Evolutionary conservation across 2,113 vertebrate species (phyloP).

Genomic region (Austrofundulus limnaeus): DNA sequence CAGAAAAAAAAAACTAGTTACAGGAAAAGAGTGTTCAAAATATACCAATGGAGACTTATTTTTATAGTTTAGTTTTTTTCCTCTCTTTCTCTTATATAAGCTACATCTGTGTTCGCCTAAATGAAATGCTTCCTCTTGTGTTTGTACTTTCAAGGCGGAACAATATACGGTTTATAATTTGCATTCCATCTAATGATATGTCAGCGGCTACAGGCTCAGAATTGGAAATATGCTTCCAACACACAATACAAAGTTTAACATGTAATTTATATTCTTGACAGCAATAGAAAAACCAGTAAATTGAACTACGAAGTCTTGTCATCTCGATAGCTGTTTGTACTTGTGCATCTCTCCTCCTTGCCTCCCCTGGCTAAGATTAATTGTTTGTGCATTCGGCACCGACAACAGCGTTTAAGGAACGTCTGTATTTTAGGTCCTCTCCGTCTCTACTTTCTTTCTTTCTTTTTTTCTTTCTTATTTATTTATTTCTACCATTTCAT

Average conservation of each 20-base stretch:
- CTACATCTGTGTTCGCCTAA: background rate
- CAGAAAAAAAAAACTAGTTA: too few relatives aligned
- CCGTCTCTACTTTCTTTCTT: too few relatives aligned
- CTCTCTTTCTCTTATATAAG: background rate
- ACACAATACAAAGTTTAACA: slow-evolving; percentile 65
- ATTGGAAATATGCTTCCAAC: slow-evolving; percentile 49
- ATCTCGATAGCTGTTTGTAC: slow-evolving; percentile 75
- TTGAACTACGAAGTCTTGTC: slow-evolving; percentile 69
- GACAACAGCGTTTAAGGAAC: slow-evolving; percentile 73
- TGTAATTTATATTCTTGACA: slow-evolving; percentile 65
- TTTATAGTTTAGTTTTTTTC: background rate
- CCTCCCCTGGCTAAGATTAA: slow-evolving; percentile 72
- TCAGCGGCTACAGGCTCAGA: slow-evolving; percentile 53
- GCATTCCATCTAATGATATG: slow-evolving; percentile 56
- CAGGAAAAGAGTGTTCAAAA: too few relatives aligned
- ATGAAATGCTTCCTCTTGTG: background rate
- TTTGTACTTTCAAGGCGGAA: background rate
- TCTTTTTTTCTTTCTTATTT: too few relatives aligned
- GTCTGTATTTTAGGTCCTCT: slow-evolving; percentile 60
- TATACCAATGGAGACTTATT: too few relatives aligned
- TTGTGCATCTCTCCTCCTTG: slow-evolving; percentile 53
- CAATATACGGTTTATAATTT: slow-evolving; percentile 30
- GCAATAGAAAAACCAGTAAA: slow-evolving; percentile 61
- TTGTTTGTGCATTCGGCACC: slow-evolving; percentile 61
- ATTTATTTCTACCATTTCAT: background rate